phyloP scores from a whole-genome alignment of 1,140 invertebrate species.

The Papilio helenus region DNA sequence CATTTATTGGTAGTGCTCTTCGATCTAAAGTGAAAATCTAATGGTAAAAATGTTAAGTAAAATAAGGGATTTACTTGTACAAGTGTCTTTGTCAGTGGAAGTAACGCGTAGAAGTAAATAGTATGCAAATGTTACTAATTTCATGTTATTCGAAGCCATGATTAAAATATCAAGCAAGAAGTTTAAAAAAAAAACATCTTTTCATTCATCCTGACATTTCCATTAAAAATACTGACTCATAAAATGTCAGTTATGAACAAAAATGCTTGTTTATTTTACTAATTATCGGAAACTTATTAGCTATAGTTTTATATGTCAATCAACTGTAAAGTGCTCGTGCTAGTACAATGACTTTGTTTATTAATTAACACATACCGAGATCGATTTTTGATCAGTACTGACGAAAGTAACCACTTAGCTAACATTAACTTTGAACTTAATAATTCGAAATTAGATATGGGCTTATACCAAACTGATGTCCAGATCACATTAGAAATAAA shows the following conservation, averaged over 20 bases:
- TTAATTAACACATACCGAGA: not conserved
- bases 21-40: not conserved
- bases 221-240: not conserved
- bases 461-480: too few species aligned
- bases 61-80: too few species aligned
- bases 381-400: not conserved
- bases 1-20: not conserved
- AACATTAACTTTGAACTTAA: not conserved
- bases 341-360: not conserved
- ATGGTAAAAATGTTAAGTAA: not conserved
- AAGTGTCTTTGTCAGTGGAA: too few species aligned
- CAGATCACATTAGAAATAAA: not conserved
- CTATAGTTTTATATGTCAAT: not conserved
- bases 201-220: not conserved
- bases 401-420: not conserved
- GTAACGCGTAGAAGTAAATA: too few species aligned
- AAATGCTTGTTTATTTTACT: not conserved
- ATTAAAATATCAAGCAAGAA: not conserved
- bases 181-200: not conserved
- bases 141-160: not conserved
- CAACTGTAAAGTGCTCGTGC: not conserved
- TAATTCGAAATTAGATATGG: too few species aligned
- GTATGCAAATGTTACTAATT: too few species aligned
- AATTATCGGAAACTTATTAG: constrained; percentile 2
- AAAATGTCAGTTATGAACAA: not conserved